Conservation (phyloP, 2,888 invertebrate genomes). For the Polydrusus pterygomalis region DNA sequence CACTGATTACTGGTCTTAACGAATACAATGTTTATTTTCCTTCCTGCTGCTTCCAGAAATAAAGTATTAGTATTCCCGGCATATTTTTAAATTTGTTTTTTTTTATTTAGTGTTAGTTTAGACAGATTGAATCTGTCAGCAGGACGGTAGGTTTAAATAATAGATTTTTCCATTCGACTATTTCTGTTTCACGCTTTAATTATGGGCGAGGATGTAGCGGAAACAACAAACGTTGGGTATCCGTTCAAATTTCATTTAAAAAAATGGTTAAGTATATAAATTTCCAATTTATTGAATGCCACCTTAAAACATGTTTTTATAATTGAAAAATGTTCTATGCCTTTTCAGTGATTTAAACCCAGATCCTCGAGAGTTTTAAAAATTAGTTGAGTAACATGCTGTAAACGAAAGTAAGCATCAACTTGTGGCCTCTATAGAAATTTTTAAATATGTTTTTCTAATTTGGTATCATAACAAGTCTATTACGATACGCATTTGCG, state of each 20-base stretch:
- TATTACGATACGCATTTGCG: too few species aligned
- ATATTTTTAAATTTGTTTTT: slow-evolving; percentile 14
- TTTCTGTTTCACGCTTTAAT: background rate
- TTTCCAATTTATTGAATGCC: too few species aligned
- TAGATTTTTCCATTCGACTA: background rate
- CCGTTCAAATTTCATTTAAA: background rate
- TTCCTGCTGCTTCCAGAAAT: background rate
- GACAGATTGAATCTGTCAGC: slow-evolving; percentile 16
- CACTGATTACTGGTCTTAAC: background rate
- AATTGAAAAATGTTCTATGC: too few species aligned
- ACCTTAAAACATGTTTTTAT: too few species aligned
- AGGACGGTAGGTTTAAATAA: background rate
- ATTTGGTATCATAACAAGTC: too few species aligned
- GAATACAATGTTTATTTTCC: background rate
- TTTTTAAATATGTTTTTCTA: too few species aligned
- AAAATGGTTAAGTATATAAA: background rate
- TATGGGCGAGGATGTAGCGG: background rate
- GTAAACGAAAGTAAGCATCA: too few species aligned
- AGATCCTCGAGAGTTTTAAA: too few species aligned
- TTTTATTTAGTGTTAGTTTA: background rate
- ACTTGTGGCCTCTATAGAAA: too few species aligned
- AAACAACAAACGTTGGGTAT: background rate
- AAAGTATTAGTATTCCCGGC: background rate
- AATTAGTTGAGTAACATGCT: too few species aligned
- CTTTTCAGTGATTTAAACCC: too few species aligned